Conservation (phyloP, 2,113 vertebrate genomes). For the Phyllostomus hastatus region DNA sequence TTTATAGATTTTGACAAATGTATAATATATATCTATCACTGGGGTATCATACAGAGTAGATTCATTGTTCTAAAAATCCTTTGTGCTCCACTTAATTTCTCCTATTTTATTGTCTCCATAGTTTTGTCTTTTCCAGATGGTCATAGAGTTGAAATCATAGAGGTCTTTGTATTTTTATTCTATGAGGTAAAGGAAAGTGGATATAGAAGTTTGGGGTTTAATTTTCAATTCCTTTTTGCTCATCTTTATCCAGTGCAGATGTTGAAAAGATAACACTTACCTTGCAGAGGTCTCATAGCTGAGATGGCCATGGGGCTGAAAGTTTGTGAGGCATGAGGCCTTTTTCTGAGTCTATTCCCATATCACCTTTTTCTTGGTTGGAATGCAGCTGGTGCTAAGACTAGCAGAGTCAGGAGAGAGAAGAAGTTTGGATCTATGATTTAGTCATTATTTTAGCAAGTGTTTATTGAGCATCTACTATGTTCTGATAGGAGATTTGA, state of each 20-base stretch:
- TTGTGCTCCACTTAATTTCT: no score
- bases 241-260: not conserved
- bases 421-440: no score
- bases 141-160: not conserved
- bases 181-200: not conserved
- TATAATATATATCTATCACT: not conserved
- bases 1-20: not conserved
- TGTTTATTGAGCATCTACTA: not conserved
- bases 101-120: not conserved
- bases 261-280: no score
- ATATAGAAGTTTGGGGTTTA: not conserved
- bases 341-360: not conserved
- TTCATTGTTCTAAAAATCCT: not conserved
- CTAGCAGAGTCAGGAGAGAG: not conserved
- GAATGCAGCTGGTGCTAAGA: not conserved
- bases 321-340: fast-evolving
- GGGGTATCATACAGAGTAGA: no score
- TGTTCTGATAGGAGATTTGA: not conserved
- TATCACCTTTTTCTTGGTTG: not conserved
- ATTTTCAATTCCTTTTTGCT: not conserved
- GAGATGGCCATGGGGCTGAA: not conserved
- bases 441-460: not conserved
- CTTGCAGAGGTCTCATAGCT: not conserved
- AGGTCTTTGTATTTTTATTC: not conserved
- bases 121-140: not conserved